Base-by-base conservation (phyloP, 1,140 invertebrate species). In the Ridgeia piscesae region DNA sequence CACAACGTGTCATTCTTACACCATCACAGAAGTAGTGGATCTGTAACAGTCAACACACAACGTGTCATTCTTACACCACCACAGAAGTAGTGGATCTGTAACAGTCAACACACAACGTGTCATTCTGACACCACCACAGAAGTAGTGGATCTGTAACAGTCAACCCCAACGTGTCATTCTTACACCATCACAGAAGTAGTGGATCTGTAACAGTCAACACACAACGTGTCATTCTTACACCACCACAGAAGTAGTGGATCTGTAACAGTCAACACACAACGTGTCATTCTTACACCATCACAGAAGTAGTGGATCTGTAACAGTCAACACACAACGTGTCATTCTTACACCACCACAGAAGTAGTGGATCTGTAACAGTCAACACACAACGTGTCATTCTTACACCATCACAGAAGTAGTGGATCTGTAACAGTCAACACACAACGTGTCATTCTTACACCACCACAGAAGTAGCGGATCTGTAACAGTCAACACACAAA, bases 71-170 rank as follows among this genome's bases (percentile, higher is more conserved):
- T n/a, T n/a, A n/a, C n/a, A 21, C 58, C 58, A 31, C 27, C 58
- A 77, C 58, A 77, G 58, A 77, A 77, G 58, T 77, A 77, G 58
- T 77, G 58, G 17, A 77, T 77, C 58, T 77, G 27, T 31, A 77
- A 77, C 0, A 0, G 27, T 31, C 11, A 77, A 77, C 58, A 77
- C 2, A n/a, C n/a, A n/a, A n/a, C n/a, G n/a, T n/a, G n/a, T n/a
- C n/a, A n/a, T n/a, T n/a, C 95, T 95, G 77, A 95, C 92, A 21
- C 58, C 58, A 31, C 27, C 58, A 77, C 58, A 77, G 58, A 77
- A 77, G 58, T 77, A 77, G 58, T 77, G 58, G 17, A 77, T 77
- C 58, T 77, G 27, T 31, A 77, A 77, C 0, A 0, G 27, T 31
- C 11, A 77, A 77, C 58, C n/a, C n/a, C n/a, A n/a, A n/a, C n/a